phyloP scores from a whole-genome alignment of 2,888 invertebrate genomes.

The Acrocyrtus sp. region DNA sequence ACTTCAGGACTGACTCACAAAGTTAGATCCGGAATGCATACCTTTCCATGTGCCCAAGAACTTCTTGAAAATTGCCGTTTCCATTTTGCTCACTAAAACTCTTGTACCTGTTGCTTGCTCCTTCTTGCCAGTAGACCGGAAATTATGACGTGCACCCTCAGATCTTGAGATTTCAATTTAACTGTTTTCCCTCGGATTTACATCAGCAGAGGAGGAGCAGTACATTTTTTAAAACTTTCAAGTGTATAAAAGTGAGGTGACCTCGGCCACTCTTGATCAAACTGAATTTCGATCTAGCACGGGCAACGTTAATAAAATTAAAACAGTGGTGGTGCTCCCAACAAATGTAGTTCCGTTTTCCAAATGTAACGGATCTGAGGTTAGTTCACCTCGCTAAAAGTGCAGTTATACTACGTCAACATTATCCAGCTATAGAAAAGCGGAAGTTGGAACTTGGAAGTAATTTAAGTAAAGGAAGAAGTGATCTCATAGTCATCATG shows the following conservation, averaged over 20 bases:
- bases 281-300: neutral
- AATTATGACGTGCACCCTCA: conserved; percentile 28
- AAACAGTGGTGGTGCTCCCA: neutral
- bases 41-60: conserved; percentile 2
- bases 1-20: neutral
- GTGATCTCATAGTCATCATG: no score
- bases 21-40: conserved; percentile 35
- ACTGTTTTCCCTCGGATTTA: conserved; percentile 19
- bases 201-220: neutral
- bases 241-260: conserved; percentile 6
- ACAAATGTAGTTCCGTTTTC: no score
- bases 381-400: neutral
- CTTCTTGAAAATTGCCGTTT: neutral
- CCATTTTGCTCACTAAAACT: neutral
- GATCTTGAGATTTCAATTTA: conserved; percentile 1
- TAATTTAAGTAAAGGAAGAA: no score
- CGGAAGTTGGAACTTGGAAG: neutral
- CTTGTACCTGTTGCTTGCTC: neutral
- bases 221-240: conserved; percentile 3
- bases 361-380: neutral
- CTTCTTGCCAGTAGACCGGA: conserved; percentile 29
- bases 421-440: neutral
- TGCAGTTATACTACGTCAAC: neutral
- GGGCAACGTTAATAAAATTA: neutral
- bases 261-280: neutral